These are phyloP conservation scores for Phocoena sinus DNA, from an alignment of 2,113 vertebrate species.

Conservation along the genomic window DNA sequence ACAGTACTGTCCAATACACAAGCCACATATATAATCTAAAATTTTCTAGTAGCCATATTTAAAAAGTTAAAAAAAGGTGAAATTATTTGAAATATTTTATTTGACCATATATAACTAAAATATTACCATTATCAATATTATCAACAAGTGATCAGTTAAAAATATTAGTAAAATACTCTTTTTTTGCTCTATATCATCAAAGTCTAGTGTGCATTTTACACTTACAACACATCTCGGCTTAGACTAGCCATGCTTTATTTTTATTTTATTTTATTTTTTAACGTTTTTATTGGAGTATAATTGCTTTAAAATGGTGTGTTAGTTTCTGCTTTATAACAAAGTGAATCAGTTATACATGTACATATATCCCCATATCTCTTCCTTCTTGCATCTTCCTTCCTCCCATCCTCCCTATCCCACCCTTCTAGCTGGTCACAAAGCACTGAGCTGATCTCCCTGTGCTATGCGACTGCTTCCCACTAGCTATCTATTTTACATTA, in stretches of 20 bases:
- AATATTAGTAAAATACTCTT: neutral
- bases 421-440: no score
- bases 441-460: no score
- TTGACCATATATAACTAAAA: neutral
- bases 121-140: neutral
- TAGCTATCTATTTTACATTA: no score
- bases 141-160: neutral
- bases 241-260: neutral
- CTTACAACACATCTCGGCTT: neutral
- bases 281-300: no score
- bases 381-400: no score
- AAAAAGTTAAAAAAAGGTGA: neutral
- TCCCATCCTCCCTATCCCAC: no score
- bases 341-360: no score
- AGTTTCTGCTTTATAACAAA: no score
- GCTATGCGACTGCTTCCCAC: no score
- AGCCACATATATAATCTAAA: neutral
- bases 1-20: neutral
- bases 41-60: neutral
- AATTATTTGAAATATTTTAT: constrained; percentile 11
- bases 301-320: no score
- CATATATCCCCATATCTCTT: no score
- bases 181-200: neutral
- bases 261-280: no score
- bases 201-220: neutral